These are phyloP conservation scores for Bibio marci DNA, from an alignment of 2,888 invertebrate genomes.

Conservation along the genomic window DNA sequence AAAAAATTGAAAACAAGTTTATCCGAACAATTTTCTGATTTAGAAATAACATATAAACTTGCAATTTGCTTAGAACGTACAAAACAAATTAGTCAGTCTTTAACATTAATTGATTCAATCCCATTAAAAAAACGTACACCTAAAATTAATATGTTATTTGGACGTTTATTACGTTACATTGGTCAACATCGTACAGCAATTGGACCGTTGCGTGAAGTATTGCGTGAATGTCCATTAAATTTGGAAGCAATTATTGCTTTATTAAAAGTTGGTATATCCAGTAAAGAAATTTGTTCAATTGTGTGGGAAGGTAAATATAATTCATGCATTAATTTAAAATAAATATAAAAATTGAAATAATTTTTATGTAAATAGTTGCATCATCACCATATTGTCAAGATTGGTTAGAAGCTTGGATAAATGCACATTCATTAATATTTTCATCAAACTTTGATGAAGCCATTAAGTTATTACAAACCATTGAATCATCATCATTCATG, in stretches of 20 bases:
- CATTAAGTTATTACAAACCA: conserved; percentile 42
- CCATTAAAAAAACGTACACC: conserved; percentile 49
- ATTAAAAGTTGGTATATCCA: conserved; percentile 45
- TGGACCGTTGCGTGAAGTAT: conserved; percentile 59
- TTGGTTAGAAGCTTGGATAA: conserved; percentile 44
- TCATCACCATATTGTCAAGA: conserved; percentile 22
- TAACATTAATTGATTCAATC: conserved; percentile 19
- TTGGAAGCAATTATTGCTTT: conserved; percentile 57
- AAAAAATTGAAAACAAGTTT: conserved; percentile 17
- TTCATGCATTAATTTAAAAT: no score
- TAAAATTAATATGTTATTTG: conserved; percentile 61
- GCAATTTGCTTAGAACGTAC: conserved; percentile 49
- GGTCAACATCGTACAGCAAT: conserved; percentile 45
- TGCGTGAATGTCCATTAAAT: conserved; percentile 57
- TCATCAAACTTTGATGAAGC: conserved; percentile 51
- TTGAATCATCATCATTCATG: conserved; percentile 46
- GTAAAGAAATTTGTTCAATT: neutral
- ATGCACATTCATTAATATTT: conserved; percentile 44
- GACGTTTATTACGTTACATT: conserved; percentile 48
- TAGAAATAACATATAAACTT: conserved; percentile 55
- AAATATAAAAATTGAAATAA: neutral
- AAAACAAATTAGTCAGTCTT: conserved; percentile 43
- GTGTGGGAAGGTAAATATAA: conserved; percentile 6
- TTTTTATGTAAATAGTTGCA: conserved; percentile 17
- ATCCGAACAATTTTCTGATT: conserved; percentile 29